Percentiles rank a stretch among this genome's conserved stretches.
Conservation (phyloP, 1,140 invertebrate species). For the Latrodectus geometricus region DNA sequence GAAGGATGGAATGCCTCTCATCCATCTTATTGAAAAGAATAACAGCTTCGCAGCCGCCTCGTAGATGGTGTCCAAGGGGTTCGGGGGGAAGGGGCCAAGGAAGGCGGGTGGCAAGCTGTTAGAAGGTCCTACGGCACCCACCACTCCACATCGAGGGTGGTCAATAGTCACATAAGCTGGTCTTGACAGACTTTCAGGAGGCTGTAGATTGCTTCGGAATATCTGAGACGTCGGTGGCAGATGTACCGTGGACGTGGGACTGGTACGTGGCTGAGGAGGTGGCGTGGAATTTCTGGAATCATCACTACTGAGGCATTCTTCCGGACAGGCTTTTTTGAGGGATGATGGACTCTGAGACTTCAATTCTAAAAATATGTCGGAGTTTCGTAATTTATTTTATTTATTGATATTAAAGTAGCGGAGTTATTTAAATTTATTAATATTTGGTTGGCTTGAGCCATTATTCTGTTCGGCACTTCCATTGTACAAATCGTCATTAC, state of each 20-base stretch:
- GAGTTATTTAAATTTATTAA: no score
- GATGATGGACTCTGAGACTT: conserved; percentile 15
- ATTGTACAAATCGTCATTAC: no score
- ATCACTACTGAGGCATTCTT: conserved; percentile 36
- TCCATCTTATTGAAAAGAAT: conserved; percentile 82
- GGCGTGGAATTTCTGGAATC: conserved; percentile 37
- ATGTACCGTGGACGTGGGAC: conserved; percentile 40
- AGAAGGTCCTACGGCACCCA: not conserved
- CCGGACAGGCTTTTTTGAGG: not conserved
- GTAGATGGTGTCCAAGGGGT: conserved; percentile 72
- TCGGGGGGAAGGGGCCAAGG: conserved; percentile 69
- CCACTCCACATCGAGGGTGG: conserved; percentile 18
- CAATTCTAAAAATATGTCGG: conserved; percentile 4
- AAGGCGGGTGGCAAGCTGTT: conserved; percentile 21
- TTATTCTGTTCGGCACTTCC: no score
- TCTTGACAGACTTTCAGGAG: not conserved
- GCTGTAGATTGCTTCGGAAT: not conserved
- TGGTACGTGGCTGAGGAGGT: conserved; percentile 11
- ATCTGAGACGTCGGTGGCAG: conserved; percentile 6
- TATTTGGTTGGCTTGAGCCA: no score
- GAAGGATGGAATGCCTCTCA: conserved; percentile 80
- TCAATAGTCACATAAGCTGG: not conserved
- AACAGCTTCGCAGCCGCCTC: conserved; percentile 83
- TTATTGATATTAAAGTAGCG: no score
- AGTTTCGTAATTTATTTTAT: no score